phyloP scores from a whole-genome alignment of 2,888 invertebrate genomes.

The Atethmia centrago region DNA sequence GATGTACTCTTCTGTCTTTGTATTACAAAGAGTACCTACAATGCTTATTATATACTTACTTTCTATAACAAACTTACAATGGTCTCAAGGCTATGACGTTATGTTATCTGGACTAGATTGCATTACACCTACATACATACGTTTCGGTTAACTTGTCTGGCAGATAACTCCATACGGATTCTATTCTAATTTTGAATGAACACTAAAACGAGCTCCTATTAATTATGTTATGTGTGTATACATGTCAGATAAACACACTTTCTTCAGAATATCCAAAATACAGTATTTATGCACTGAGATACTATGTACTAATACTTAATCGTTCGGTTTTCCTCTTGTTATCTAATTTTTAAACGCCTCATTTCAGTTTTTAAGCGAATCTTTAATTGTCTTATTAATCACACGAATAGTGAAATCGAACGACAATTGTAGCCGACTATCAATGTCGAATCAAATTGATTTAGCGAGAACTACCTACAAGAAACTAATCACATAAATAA shows the following conservation, averaged over 20 bases:
- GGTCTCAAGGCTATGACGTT: neutral
- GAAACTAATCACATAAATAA: constrained; percentile 2
- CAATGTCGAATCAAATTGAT: constrained; percentile 33
- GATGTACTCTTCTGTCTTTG: constrained; percentile 4
- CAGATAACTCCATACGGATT: neutral
- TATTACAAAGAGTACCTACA: neutral
- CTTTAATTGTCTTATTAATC: constrained; percentile 24
- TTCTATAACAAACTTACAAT: constrained; percentile 18
- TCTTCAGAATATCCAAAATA: neutral
- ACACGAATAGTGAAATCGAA: constrained; percentile 34
- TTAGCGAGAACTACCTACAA: neutral
- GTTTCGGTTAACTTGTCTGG: neutral
- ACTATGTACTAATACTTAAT: neutral
- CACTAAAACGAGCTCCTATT: neutral
- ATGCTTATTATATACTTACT: neutral
- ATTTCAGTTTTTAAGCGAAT: constrained; percentile 15
- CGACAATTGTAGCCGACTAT: neutral
- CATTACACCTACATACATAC: neutral
- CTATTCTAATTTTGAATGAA: neutral
- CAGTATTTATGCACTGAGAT: too few relatives aligned
- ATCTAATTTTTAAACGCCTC: neutral
- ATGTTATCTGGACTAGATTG: neutral
- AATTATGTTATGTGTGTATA: neutral
- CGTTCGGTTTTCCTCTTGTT: neutral
- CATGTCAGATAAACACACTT: neutral